Base-by-base conservation (phyloP, 1,140 invertebrate genomes). In the Nixonia krombeini region DNA sequence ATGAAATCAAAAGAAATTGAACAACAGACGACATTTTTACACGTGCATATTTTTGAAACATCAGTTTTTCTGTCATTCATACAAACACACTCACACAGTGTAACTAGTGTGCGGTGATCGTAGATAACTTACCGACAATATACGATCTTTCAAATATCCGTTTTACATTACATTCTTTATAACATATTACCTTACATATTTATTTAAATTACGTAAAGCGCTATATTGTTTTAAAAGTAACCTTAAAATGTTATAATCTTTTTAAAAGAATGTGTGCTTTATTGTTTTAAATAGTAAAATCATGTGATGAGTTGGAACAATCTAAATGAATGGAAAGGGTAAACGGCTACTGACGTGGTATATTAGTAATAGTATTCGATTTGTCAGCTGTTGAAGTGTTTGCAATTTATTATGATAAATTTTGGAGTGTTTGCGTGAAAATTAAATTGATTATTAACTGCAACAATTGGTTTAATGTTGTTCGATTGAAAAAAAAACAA, bases 331-430 rank as follows among this genome's bases (percentile, higher is more conserved):
- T 62, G 59, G 65, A 50, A 47, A 59, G 42, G 58, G 44, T 52
- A 58, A 26, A 12, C 31, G 46, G 31, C 16, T 42, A 74, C 70
- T 80, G 79, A 81, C 79, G 79, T 81, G 79, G 75, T 76, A 62
- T 42, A 26, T 58, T 47, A 46, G 53, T 65, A 80, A 59, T 77
- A 76, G 75, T 69, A 59, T 57, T 57, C 37, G 25, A 42, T 26
- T 56, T 44, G 33, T 56, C 51, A 52, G 21, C 40, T 40, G 40
- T 29, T 44, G 17, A 31, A n/a, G n/a, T 35, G 28, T 52, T 25
- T 16, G 41, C 17, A 6, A 44, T 46, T 23, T 10, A 9, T 12
- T 17, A 40, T 37, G 33, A 38, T 26, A 16, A 38, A 13, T 41
- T 28, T 28, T 21, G 8, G 28, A 18, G 23, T 23, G 0, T 31